These are phyloP conservation scores for Sebastes diploproa DNA, from an alignment of 2,797 vertebrate species.

Conservation along the genomic window DNA sequence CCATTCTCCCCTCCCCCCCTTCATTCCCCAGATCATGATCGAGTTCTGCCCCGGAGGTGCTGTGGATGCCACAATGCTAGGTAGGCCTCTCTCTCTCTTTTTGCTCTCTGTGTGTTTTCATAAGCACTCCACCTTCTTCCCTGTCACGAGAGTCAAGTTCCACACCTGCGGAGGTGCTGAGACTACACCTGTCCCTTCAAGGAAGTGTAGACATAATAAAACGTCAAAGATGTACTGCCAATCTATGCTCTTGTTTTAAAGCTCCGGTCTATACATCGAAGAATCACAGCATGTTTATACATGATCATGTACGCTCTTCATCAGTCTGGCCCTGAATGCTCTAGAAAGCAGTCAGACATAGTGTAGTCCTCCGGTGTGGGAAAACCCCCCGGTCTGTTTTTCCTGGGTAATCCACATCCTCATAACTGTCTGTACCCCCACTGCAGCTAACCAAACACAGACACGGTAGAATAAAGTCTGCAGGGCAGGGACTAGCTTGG, in stretches of 20 bases:
- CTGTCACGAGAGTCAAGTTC: not conserved
- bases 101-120: not conserved
- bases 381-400: slow-evolving; percentile 71
- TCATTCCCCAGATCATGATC: slow-evolving; percentile 91
- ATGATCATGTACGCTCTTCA: not conserved
- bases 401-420: slow-evolving; percentile 67
- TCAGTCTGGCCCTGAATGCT: not conserved
- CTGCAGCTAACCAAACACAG: slow-evolving; percentile 75
- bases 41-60: slow-evolving; percentile 97
- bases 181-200: not conserved
- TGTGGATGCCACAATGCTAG: slow-evolving; percentile 95
- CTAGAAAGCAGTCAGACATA: slow-evolving; percentile 12
- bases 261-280: not conserved
- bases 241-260: not conserved
- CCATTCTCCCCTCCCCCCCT: slow-evolving; percentile 5
- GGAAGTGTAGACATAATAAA: not conserved
- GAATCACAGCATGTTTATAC: not conserved
- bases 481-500: slow-evolving; percentile 15
- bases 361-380: slow-evolving; percentile 60
- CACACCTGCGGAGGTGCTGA: not conserved
- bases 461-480: slow-evolving; percentile 54
- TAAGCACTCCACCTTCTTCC: not conserved
- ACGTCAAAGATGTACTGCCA: not conserved
- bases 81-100: slow-evolving; percentile 73
- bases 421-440: slow-evolving; percentile 48